A percentile compares a stretch with the other conserved stretches of the same genome.
phyloP scores from a whole-genome alignment of 2,888 invertebrate genomes.

The Argynnis bischoffii region DNA sequence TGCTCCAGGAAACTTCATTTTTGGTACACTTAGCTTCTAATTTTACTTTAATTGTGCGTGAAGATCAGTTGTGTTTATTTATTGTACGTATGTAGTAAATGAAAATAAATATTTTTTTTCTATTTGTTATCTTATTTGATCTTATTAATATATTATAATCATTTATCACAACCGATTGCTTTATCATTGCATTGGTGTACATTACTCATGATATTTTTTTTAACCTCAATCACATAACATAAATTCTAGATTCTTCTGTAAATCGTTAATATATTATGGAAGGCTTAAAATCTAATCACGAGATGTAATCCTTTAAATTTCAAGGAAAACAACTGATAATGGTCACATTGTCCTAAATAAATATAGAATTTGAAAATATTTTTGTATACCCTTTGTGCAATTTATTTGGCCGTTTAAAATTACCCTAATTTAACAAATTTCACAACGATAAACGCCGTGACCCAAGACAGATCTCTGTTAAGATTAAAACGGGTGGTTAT shows the following conservation, averaged over 20 bases:
- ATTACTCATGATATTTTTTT: no score
- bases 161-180: neutral
- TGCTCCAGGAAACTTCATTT: conserved; percentile 93
- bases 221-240: no score
- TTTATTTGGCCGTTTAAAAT: conserved; percentile 28
- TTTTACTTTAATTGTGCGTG: conserved; percentile 15
- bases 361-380: conserved; percentile 23
- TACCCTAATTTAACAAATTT: conserved; percentile 35
- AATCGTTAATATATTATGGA: neutral
- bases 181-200: no score
- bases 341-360: conserved; percentile 14
- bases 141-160: neutral
- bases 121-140: neutral
- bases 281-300: neutral
- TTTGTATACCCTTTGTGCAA: conserved; percentile 25
- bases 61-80: conserved; percentile 14
- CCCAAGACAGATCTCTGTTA: conserved; percentile 52
- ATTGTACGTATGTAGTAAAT: conserved; percentile 12
- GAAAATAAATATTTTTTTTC: conserved; percentile 10
- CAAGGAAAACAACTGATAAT: neutral
- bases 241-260: no score
- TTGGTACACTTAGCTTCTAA: conserved; percentile 90
- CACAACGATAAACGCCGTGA: conserved; percentile 27
- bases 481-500: conserved; percentile 57
- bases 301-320: neutral